These are phyloP conservation scores for Bunonema sp. DNA, from an alignment of 2,888 invertebrate species.

Conservation along the genomic window DNA sequence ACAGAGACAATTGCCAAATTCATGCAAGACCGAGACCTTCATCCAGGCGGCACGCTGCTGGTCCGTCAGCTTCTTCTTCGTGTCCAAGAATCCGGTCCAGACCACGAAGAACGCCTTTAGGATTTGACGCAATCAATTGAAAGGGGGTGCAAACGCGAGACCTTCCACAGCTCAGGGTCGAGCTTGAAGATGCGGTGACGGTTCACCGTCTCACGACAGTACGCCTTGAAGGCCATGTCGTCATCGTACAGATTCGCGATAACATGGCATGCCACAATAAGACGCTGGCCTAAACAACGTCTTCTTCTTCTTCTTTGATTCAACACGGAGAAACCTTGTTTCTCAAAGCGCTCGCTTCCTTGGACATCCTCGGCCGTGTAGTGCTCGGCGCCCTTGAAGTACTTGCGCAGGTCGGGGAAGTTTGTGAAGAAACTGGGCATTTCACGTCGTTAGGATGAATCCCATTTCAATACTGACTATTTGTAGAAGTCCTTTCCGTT, in stretches of 20 bases:
- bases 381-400: conserved; percentile 31
- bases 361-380: conserved; percentile 25
- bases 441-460: neutral
- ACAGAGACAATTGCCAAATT: too few relatives aligned
- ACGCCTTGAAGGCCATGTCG: conserved; percentile 23
- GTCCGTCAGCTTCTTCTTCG: conserved; percentile 15
- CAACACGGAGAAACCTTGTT: neutral
- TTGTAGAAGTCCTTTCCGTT: conserved; percentile 34
- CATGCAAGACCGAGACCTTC: too few relatives aligned
- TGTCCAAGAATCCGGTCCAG: conserved; percentile 25
- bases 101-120: conserved; percentile 35
- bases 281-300: conserved; percentile 18
- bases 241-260: conserved; percentile 24
- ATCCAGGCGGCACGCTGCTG: conserved; percentile 29
- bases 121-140: neutral
- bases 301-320: neutral
- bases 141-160: neutral
- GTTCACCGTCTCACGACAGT: conserved; percentile 31
- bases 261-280: conserved; percentile 30
- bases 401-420: conserved; percentile 25
- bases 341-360: conserved; percentile 17
- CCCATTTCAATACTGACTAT: conserved; percentile 12
- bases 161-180: conserved; percentile 34
- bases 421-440: conserved; percentile 25
- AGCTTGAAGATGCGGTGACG: conserved; percentile 38